phyloP scores from a whole-genome alignment of 2,113 vertebrate species.

The Gasterosteus nipponicus region DNA sequence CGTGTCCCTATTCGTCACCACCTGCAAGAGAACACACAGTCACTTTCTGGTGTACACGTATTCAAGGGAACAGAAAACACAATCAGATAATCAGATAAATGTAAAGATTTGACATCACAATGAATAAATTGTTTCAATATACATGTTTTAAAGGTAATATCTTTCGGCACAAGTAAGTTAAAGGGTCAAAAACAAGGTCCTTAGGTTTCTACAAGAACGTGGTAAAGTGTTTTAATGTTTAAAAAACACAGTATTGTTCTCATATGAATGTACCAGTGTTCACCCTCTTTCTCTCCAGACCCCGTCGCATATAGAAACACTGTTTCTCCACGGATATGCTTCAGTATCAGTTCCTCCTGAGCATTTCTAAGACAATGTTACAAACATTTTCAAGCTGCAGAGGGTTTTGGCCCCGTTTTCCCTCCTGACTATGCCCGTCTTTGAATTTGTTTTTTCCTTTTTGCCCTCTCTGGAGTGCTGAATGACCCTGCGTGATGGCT shows the following conservation, averaged over 20 bases:
- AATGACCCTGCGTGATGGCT: constrained; percentile 60
- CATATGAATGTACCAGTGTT: not conserved
- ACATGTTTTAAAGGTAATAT: not conserved
- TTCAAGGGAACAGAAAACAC: not conserved
- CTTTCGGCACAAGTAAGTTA: not conserved
- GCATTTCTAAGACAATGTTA: not conserved
- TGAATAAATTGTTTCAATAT: not conserved
- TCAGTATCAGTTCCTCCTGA: not conserved
- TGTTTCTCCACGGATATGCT: not conserved
- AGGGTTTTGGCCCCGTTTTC: not conserved
- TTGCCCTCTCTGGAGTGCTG: constrained; percentile 27
- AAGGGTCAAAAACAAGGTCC: not conserved
- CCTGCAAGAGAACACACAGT: constrained; percentile 78
- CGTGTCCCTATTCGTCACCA: constrained; percentile 98
- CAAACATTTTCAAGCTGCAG: not conserved
- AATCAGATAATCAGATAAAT: no score
- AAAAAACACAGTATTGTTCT: not conserved
- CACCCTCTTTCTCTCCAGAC: not conserved
- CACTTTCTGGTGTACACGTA: not conserved
- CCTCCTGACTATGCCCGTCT: not conserved
- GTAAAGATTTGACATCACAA: not conserved
- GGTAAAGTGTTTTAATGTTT: not conserved
- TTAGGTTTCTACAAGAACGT: not conserved
- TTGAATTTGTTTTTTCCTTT: constrained; percentile 25
- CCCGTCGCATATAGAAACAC: not conserved